phyloP scores from a whole-genome alignment of 2,888 invertebrate genomes.

The Elysia crispata region DNA sequence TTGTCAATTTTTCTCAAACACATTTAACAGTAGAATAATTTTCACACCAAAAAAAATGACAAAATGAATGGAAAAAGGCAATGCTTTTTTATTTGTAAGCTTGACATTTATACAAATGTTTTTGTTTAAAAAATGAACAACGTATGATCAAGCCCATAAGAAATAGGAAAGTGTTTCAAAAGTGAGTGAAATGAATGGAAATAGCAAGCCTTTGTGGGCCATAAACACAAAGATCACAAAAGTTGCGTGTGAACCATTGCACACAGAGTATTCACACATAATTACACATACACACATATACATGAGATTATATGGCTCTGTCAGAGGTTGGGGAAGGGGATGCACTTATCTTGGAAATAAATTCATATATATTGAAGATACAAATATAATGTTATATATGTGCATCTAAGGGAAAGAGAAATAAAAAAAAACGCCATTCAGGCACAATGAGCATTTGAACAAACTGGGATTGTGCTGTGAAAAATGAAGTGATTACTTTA shows the following conservation, averaged over 20 bases:
- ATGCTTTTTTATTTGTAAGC: slow-evolving; percentile 25
- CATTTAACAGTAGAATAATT: too few relatives aligned
- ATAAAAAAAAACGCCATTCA: too few relatives aligned
- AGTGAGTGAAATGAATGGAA: slow-evolving; percentile 39
- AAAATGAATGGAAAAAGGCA: too few relatives aligned
- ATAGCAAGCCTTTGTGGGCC: slow-evolving; percentile 39
- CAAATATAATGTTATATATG: too few relatives aligned
- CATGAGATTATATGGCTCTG: background rate
- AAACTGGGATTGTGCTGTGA: too few relatives aligned
- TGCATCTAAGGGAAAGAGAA: too few relatives aligned
- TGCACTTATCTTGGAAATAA: too few relatives aligned
- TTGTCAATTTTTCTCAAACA: too few relatives aligned
- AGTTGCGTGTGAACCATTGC: background rate
- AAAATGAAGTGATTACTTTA: too few relatives aligned
- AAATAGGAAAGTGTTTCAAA: slow-evolving; percentile 34
- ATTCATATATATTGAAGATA: too few relatives aligned
- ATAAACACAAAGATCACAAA: slow-evolving; percentile 33
- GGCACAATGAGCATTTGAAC: too few relatives aligned
- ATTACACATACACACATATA: slow-evolving; percentile 17
- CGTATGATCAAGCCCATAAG: slow-evolving; percentile 37
- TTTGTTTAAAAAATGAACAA: slow-evolving; percentile 38
- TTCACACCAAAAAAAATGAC: background rate
- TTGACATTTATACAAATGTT: slow-evolving; percentile 48
- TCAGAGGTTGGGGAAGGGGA: too few relatives aligned
- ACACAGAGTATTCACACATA: slow-evolving; percentile 38